phyloP scores from a whole-genome alignment of 2,888 invertebrate genomes.

The Hydropsyche betteni region DNA sequence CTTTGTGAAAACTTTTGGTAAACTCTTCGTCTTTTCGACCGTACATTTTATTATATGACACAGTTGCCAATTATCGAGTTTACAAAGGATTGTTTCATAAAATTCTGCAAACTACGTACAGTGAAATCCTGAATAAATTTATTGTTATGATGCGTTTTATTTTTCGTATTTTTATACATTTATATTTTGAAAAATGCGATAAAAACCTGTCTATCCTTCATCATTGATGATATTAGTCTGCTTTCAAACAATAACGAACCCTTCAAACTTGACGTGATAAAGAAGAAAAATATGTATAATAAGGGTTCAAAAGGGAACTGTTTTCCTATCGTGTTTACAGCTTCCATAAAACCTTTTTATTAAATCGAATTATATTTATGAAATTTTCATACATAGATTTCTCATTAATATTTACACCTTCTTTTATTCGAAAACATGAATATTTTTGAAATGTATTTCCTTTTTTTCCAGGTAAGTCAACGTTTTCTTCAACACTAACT shows the following conservation, averaged over 20 bases:
- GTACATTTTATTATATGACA: too few relatives aligned
- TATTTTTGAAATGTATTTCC: background rate
- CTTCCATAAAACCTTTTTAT: background rate
- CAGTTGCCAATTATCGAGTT: too few relatives aligned
- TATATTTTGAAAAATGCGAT: background rate
- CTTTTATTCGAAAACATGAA: too few relatives aligned
- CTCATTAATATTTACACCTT: background rate
- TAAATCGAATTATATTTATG: background rate
- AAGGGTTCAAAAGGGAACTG: conserved; percentile 4
- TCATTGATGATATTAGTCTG: conserved; percentile 29
- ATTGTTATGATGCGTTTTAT: too few relatives aligned
- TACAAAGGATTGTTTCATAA: too few relatives aligned
- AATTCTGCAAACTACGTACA: too few relatives aligned
- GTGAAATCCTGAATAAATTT: too few relatives aligned
- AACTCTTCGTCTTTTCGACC: too few relatives aligned
- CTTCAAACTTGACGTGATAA: background rate
- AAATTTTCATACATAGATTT: background rate
- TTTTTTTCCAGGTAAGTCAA: conserved; percentile 35
- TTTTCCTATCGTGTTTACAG: background rate
- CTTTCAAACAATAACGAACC: conserved; percentile 27
- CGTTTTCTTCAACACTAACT: conserved; percentile 5
- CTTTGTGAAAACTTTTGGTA: too few relatives aligned
- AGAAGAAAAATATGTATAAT: background rate
- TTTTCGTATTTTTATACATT: background rate
- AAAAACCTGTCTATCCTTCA: conserved; percentile 35